phyloP scores from a whole-genome alignment of 92 coral and sea anemone species.

The Epizoanthus stellaris region DNA sequence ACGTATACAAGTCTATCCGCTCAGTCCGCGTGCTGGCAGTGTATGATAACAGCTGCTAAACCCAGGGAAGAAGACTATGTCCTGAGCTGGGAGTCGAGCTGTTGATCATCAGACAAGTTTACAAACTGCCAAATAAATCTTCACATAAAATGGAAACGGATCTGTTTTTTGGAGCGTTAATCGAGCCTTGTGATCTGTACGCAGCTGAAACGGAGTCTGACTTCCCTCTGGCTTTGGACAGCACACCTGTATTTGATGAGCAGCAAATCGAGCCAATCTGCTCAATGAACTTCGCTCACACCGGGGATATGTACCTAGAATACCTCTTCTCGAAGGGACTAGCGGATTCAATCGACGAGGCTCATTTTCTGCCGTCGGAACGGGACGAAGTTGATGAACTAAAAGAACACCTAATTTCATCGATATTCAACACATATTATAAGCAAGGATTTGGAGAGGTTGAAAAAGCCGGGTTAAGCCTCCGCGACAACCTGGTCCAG shows the following conservation, averaged over 20 bases:
- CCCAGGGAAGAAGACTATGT: not conserved
- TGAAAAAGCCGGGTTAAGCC: slow-evolving; percentile 57
- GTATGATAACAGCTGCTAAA: not conserved
- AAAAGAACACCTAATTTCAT: slow-evolving; percentile 81
- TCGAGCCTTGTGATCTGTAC: slow-evolving; percentile 61
- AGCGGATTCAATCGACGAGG: slow-evolving; percentile 84
- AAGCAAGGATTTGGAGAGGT: slow-evolving; percentile 65
- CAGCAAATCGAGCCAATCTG: slow-evolving; percentile 63
- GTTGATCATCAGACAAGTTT: not conserved
- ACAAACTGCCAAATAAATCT: not conserved
- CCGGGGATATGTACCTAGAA: slow-evolving; percentile 82
- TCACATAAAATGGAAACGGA: slow-evolving; percentile 66
- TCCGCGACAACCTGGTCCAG: slow-evolving; percentile 79
- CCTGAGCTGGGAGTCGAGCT: not conserved
- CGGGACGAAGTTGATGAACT: slow-evolving; percentile 85
- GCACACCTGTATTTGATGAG: slow-evolving; percentile 66
- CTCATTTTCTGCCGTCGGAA: slow-evolving; percentile 59
- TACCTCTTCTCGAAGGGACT: slow-evolving; percentile 87
- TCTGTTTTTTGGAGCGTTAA: slow-evolving; percentile 69
- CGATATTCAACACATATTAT: slow-evolving; percentile 84
- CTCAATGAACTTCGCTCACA: slow-evolving; percentile 76
- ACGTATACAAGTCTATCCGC: not conserved
- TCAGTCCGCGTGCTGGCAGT: not conserved
- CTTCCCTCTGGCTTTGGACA: slow-evolving; percentile 57
- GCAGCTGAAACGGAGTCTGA: slow-evolving; percentile 53